Conservation (phyloP, 2,888 invertebrate genomes). For the Andrena trimmerana region DNA sequence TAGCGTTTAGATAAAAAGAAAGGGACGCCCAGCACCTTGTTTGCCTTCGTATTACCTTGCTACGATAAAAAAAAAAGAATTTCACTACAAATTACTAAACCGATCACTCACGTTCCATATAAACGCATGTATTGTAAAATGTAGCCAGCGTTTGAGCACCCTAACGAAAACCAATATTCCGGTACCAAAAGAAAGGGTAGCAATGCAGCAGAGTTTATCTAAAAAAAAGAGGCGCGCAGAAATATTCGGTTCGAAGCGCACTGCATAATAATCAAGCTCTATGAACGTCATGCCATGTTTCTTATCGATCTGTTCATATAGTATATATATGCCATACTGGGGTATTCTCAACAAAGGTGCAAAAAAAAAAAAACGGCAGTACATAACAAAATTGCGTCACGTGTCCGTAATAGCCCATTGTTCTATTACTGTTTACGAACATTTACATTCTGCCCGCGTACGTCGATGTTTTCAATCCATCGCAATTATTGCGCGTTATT, state of each 20-base stretch:
- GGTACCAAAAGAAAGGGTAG: not conserved
- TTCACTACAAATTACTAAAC: too few species aligned
- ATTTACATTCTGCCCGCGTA: not conserved
- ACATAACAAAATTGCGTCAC: conserved; percentile 15
- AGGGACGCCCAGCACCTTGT: too few species aligned
- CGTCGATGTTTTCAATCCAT: not conserved
- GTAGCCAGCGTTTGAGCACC: not conserved
- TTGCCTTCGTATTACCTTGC: too few species aligned
- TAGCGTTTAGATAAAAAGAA: too few species aligned
- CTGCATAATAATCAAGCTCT: conserved; percentile 24
- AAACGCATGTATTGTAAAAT: too few species aligned
- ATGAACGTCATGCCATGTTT: conserved; percentile 27
- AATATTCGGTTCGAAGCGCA: not conserved
- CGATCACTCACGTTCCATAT: too few species aligned
- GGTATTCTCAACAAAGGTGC: conserved; percentile 25
- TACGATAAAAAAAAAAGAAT: too few species aligned
- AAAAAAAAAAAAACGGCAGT: conserved; percentile 16
- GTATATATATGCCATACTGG: not conserved
- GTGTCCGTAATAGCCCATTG: conserved; percentile 30
- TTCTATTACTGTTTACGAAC: conserved; percentile 26
- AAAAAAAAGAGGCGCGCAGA: not conserved
- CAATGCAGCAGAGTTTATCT: not conserved
- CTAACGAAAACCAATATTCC: not conserved
- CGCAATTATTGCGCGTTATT: not conserved
- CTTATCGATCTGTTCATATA: conserved; percentile 48